Evolutionary conservation across 1,140 invertebrate species (phyloP), one percentile per base, ranked within the genome.

Genomic region (Oncopodura yosiiana): DNA sequence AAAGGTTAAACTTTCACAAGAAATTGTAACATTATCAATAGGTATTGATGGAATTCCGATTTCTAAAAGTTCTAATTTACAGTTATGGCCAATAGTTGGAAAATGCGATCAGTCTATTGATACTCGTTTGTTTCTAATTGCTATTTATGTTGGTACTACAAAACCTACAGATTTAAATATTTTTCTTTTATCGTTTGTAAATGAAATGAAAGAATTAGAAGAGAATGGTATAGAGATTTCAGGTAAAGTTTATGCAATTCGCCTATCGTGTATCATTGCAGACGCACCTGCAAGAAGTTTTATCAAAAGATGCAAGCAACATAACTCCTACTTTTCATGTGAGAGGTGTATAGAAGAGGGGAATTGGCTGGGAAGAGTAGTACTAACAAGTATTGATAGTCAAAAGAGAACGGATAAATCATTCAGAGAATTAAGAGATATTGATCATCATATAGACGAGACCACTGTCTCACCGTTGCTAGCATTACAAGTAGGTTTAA

Each of bases 271-370:
- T 36, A 21, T 72, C 34, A 59, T 70, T 45, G 69, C 64, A 56
- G 71, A 72, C 65, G 64, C 67, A 0, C 70, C 70, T 6, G 73
- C 70, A 8, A 65, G 68, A 55, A 61, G 68, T 26, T 71, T 69
- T 60, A 49, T 73, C 4, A 67, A 70, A 53, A 19, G 49, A 12
- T 61, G 62, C 5, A 70, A 67, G 63, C 53, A 56, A 32, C 66
- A 67, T 51, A 62, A 53, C 51, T 67, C 65, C 14, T 71, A 68
- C 46, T 45, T 64, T 52, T 60, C 61, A 32, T 72, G 72, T 61
- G 66, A 69, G 27, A 69, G 67, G 50, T 72, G 71, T 59, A 55
- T 27, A 9, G 44, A 59, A 14, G 49, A 66, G 53, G 66, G 67
- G 29, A 49, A 56, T 41, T 64, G 36, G 45, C n/a, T 50, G 12